Percentiles rank a stretch among this genome's conserved stretches.
Evolutionary conservation across 2,888 invertebrate species (phyloP).

Genomic region (Drosophila cognata): DNA sequence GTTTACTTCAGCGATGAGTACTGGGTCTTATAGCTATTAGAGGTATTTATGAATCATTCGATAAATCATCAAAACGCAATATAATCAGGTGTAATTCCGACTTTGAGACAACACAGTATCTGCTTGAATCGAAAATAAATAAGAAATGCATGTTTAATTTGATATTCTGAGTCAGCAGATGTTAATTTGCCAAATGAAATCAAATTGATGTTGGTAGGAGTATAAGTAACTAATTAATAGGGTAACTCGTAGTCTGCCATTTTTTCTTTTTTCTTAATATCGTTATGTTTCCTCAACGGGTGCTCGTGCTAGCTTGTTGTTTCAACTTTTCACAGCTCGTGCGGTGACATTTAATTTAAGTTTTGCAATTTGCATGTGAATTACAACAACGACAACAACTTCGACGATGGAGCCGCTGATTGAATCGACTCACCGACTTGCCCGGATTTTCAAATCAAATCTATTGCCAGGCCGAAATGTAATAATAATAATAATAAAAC

Average conservation of each 20-base stretch:
- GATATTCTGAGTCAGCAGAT: no score
- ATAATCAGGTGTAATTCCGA: neutral
- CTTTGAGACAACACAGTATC: no score
- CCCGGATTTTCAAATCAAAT: constrained; percentile 49
- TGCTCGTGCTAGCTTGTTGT: constrained; percentile 1
- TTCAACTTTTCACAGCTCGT: constrained; percentile 30
- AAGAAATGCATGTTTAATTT: neutral
- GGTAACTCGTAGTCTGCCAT: neutral
- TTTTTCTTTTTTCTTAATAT: neutral
- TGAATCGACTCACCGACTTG: constrained; percentile 45
- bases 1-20: no score
- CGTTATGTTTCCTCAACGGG: neutral
- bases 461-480: constrained; percentile 37
- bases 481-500: constrained; percentile 10
- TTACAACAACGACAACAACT: constrained; percentile 36
- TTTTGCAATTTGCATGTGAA: constrained; percentile 75
- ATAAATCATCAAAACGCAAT: neutral
- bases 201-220: neutral
- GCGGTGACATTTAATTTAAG: constrained; percentile 75
- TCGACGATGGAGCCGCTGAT: constrained; percentile 40
- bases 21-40: neutral
- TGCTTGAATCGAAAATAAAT: neutral
- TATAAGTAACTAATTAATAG: neutral
- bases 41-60: neutral
- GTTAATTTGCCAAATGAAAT: neutral